phyloP scores from a whole-genome alignment of 2,113 vertebrate species.

The Mesitornis unicolor region DNA sequence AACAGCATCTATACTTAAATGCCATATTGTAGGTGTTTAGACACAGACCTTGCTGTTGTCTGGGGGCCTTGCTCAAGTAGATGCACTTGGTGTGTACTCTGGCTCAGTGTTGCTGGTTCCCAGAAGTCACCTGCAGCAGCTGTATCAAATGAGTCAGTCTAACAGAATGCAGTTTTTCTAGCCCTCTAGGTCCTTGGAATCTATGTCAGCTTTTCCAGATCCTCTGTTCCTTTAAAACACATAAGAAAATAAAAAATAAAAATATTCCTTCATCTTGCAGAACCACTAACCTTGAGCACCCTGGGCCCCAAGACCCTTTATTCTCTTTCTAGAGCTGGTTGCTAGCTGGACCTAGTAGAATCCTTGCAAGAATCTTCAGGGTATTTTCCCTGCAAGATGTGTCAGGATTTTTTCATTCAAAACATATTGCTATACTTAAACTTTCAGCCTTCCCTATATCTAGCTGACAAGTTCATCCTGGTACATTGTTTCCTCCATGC shows the following conservation, averaged over 20 bases:
- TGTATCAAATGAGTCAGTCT: not conserved
- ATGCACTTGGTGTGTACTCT: not conserved
- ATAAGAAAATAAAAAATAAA: not conserved
- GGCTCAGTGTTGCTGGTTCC: not conserved
- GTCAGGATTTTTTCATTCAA: not conserved
- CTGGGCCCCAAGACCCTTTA: not conserved
- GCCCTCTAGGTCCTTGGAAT: not conserved
- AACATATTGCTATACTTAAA: not conserved
- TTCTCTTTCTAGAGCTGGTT: not conserved
- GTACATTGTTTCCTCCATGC: rapidly evolving
- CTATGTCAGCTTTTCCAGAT: not conserved
- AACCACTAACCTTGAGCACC: not conserved
- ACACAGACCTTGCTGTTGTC: not conserved
- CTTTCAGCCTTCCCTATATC: not conserved
- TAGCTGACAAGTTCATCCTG: not conserved
- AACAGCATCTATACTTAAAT: not conserved
- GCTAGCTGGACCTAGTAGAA: not conserved
- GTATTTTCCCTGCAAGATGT: not conserved
- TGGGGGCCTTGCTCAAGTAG: not conserved
- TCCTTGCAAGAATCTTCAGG: not conserved
- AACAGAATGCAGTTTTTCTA: not conserved
- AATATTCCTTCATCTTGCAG: not conserved
- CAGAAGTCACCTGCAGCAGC: not conserved
- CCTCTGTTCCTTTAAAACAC: not conserved
- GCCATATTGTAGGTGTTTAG: rapidly evolving